These are phyloP conservation scores for Lapara coniferarum DNA, from an alignment of 2,888 invertebrate genomes.

Conservation along the genomic window DNA sequence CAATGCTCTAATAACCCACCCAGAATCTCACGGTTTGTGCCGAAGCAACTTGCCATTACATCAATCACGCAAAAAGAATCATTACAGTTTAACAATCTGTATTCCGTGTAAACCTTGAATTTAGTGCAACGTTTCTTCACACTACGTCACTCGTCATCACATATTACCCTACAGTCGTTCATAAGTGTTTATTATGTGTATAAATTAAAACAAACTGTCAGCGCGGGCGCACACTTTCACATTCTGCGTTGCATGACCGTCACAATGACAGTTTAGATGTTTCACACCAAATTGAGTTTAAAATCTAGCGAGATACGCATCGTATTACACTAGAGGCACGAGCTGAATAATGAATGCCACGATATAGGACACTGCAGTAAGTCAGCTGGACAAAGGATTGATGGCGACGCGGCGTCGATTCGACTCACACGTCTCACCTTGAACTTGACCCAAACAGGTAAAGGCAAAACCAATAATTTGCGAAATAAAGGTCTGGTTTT, in stretches of 20 bases:
- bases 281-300: conserved; percentile 1
- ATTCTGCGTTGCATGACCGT: conserved; percentile 65
- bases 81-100: neutral
- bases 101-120: conserved; percentile 12
- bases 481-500: neutral
- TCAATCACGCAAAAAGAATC: neutral
- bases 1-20: too few relatives aligned
- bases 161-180: conserved; percentile 18
- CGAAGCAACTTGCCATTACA: neutral
- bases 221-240: conserved; percentile 61
- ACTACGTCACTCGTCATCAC: conserved; percentile 11
- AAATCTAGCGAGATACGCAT: conserved; percentile 5
- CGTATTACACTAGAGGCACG: neutral
- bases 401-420: neutral
- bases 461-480: conserved; percentile 5
- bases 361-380: conserved; percentile 19
- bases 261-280: conserved; percentile 32
- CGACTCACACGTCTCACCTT: conserved; percentile 19
- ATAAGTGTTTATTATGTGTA: conserved; percentile 25
- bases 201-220: conserved; percentile 45
- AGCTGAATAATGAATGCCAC: conserved; percentile 19
- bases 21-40: neutral
- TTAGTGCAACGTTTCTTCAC: conserved; percentile 6
- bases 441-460: conserved; percentile 10
- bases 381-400: conserved; percentile 19